These are phyloP conservation scores for Zosterops japonicus DNA, from an alignment of 2,113 vertebrate genomes.

Conservation along the genomic window DNA sequence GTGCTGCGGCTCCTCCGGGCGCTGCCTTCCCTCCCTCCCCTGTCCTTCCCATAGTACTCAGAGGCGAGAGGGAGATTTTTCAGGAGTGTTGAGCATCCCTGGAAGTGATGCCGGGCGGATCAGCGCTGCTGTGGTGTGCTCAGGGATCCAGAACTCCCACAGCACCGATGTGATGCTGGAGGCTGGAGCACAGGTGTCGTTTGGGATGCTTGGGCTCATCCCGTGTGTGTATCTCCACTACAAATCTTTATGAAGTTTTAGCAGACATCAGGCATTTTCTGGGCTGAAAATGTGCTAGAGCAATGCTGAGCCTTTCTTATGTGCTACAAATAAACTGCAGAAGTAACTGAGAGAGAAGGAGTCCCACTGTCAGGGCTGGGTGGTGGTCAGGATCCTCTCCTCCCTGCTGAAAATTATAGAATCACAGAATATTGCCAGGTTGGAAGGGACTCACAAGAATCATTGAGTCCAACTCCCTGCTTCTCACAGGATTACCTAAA, in stretches of 20 bases:
- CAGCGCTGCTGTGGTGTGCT: neutral
- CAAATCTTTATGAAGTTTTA: neutral
- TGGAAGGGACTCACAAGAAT: neutral
- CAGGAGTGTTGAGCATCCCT: neutral
- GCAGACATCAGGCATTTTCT: neutral
- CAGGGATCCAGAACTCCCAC: too few species aligned
- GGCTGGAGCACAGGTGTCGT: neutral
- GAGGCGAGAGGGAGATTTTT: neutral
- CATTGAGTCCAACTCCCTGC: neutral
- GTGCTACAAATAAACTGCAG: neutral
- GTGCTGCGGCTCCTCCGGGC: constrained; percentile 15
- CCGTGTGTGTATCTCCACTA: neutral
- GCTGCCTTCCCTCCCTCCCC: neutral
- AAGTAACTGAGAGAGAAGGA: neutral
- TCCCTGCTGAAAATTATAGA: neutral
- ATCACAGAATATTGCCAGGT: neutral
- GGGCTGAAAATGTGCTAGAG: neutral
- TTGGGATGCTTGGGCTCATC: neutral
- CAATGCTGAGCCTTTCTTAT: neutral
- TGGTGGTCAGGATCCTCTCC: neutral
- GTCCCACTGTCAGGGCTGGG: neutral
- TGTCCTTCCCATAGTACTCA: accelerated
- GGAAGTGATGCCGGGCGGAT: neutral
- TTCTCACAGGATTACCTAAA: neutral
- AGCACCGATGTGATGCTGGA: neutral